phyloP scores from a whole-genome alignment of 1,140 invertebrate genomes.

The Drosophila sp. region DNA sequence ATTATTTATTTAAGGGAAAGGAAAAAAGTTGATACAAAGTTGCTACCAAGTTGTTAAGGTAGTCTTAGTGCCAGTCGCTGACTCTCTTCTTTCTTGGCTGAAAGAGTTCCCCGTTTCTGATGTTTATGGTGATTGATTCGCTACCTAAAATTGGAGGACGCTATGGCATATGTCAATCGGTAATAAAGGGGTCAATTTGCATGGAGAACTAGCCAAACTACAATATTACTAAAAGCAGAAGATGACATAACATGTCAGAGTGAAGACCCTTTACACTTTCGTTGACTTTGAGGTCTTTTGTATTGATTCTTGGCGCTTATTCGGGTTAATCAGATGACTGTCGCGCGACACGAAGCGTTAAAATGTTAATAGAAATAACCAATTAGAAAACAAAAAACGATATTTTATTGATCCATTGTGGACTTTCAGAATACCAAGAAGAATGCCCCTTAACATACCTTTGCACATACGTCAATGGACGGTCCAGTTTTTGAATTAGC shows the following conservation, averaged over 20 bases:
- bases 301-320: slow-evolving; percentile 19
- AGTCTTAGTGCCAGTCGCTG: no score
- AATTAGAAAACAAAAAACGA: slow-evolving; percentile 49
- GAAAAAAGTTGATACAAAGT: no score
- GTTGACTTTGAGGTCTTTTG: slow-evolving; percentile 51
- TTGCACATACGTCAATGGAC: slow-evolving; percentile 32
- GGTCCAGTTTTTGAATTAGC: slow-evolving; percentile 35
- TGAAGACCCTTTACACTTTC: slow-evolving; percentile 64
- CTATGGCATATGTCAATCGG: no score
- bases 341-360: slow-evolving; percentile 44
- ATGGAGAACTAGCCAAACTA: not conserved
- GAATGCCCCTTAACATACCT: slow-evolving; percentile 2
- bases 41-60: no score
- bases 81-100: no score
- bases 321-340: slow-evolving; percentile 58
- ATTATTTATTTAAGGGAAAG: no score
- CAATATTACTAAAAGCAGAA: not conserved
- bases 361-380: slow-evolving; percentile 39
- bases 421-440: slow-evolving; percentile 13
- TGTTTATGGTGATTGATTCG: no score
- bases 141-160: no score
- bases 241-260: not conserved
- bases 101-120: no score
- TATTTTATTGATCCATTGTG: slow-evolving; percentile 28
- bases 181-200: not conserved